Base-by-base conservation (phyloP, 2,113 vertebrate species). In the Siphamia tubifer region DNA sequence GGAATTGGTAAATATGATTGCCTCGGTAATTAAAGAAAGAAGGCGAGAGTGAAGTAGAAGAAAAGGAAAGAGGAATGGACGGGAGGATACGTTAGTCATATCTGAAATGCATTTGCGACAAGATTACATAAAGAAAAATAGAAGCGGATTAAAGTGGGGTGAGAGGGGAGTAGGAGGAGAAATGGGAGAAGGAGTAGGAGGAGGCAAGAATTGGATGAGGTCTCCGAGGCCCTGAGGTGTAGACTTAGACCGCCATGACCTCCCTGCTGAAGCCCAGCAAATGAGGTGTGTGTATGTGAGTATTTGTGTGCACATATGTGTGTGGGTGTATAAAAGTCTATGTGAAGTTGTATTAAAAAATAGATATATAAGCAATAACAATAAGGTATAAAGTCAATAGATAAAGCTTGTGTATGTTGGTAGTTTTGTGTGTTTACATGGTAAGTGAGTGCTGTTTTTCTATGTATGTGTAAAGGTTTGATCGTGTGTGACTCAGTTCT, bases 1-100 rank as follows among this genome's bases (percentile, higher is more conserved):
- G 71, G 68, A 76, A 77, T 64, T 61, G 69, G 81, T 77, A 79
- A 87, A 88, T 87, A 79, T 77, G 84, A 91, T 89, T 91, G 83
- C 75, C 38, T 81, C 40, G 60, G 87, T 90, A 91, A 91, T 92
- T 90, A 91, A 81, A 89, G 74, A 72, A 68, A 85, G 79, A 77
- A 72, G 65, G 44, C 24, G 12, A 60, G 47, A 63, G 65, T 62
- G 58, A 36, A 48, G 49, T 45, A 56, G 55, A 81, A 74, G 42
- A 85, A 81, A 77, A 63, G 54, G 31, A 44, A 62, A 57, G 55
- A 71, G 39, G 75, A 87, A 80, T 24, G 76, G 74, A 73, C 48
- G 65, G 69, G 53, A 73, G 84, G 85, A 81, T 70, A 77, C 62
- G 86, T 82, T 88, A 78, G 89, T 89, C 79, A 79, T 88, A 86